These are phyloP conservation scores for Charina bottae DNA, from an alignment of 2,113 vertebrate genomes.

Conservation along the genomic window DNA sequence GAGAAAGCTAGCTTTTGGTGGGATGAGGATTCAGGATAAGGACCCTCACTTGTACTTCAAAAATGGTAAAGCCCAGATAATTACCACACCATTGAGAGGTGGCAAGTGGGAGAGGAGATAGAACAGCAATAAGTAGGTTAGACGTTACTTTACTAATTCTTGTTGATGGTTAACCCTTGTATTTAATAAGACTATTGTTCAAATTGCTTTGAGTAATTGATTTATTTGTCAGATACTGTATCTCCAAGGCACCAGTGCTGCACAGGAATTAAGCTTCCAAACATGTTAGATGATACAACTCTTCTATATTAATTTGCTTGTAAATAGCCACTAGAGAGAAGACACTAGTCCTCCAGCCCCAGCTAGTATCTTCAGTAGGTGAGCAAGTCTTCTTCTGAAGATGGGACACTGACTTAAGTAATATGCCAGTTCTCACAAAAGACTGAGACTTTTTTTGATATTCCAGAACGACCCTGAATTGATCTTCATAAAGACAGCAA, in stretches of 20 bases:
- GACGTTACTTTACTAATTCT: background rate
- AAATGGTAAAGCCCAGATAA: background rate
- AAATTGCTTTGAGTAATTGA: background rate
- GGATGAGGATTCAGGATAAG: background rate
- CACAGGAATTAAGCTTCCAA: background rate
- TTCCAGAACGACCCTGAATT: background rate
- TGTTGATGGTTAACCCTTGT: background rate
- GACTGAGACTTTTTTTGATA: background rate
- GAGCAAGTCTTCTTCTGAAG: background rate
- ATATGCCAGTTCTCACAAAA: constrained; percentile 7
- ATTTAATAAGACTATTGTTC: background rate
- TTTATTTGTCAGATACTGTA: background rate
- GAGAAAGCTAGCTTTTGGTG: background rate
- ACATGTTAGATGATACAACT: background rate
- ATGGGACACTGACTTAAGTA: background rate
- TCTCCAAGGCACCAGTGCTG: background rate
- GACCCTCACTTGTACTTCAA: background rate
- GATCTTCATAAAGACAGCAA: constrained; percentile 8
- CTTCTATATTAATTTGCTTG: background rate
- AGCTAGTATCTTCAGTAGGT: background rate
- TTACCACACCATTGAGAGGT: background rate
- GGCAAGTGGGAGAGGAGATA: background rate
- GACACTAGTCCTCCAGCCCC: background rate
- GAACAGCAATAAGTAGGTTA: background rate
- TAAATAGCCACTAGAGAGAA: background rate